These are phyloP conservation scores for Arctia plantaginis DNA, from an alignment of 2,888 invertebrate species.

Conservation along the genomic window DNA sequence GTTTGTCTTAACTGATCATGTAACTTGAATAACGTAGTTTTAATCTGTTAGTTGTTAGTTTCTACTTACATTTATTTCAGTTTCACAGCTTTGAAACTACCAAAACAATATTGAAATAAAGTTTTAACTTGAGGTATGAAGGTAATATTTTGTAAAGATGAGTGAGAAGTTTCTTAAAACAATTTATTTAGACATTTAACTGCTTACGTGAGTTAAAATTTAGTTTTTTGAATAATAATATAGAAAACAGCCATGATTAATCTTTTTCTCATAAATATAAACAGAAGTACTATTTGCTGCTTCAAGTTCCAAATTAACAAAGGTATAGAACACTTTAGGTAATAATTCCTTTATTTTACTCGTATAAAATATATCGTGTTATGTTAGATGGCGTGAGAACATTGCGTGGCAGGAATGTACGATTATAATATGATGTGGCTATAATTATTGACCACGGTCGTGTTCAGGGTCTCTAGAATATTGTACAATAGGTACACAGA, in stretches of 20 bases:
- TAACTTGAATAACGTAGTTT: conserved; percentile 24
- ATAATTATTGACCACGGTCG: conserved; percentile 31
- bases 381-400: conserved; percentile 39
- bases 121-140: not conserved
- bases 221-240: not conserved
- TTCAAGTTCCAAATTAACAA: not conserved
- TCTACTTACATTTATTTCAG: conserved; percentile 2
- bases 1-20: conserved; percentile 26
- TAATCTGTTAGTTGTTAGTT: conserved; percentile 22
- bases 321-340: conserved; percentile 16
- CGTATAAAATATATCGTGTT: conserved; percentile 32
- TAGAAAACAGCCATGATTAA: not conserved
- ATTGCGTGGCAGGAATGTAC: conserved; percentile 45
- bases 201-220: too few species aligned
- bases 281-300: not conserved
- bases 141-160: not conserved
- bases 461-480: conserved; percentile 17
- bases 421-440: conserved; percentile 42
- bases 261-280: not conserved
- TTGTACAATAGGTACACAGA: conserved; percentile 2
- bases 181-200: too few species aligned
- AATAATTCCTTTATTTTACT: conserved; percentile 14
- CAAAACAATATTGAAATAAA: not conserved
- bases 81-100: not conserved
- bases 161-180: not conserved